Evolutionary conservation across 2,113 vertebrate genomes (phyloP).

Genomic region (Anhinga rufa): DNA sequence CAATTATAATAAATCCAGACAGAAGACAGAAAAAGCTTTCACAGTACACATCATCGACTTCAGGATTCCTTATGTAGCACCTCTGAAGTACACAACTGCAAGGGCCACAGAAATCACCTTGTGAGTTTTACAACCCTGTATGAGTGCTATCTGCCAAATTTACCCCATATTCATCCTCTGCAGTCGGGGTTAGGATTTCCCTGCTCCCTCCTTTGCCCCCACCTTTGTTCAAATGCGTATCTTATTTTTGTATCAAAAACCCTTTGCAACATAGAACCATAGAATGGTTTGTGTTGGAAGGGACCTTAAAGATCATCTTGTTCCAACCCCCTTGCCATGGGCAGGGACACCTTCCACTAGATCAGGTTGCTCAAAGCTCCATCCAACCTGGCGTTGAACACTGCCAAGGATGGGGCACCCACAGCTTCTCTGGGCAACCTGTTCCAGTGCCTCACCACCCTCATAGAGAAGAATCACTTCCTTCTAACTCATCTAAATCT

Average conservation of each 20-base stretch:
- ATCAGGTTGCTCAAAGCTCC: too few species aligned
- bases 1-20: constrained; percentile 27
- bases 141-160: not conserved
- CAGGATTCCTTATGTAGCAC: not conserved
- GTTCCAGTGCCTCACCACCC: too few species aligned
- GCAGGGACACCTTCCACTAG: too few species aligned
- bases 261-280: not conserved
- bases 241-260: not conserved
- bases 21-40: constrained; percentile 39
- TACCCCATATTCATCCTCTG: not conserved
- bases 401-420: too few species aligned
- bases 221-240: not conserved
- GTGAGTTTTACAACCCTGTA: not conserved
- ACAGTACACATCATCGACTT: not conserved
- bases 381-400: too few species aligned
- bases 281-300: too few species aligned
- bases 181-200: not conserved
- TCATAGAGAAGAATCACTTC: too few species aligned
- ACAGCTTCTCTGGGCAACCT: too few species aligned
- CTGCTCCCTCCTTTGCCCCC: not conserved
- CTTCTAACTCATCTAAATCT: too few species aligned
- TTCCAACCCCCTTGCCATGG: too few species aligned
- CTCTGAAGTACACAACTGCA: not conserved
- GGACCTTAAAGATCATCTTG: too few species aligned
- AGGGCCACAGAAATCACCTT: not conserved